A percentile compares a stretch with the other conserved stretches of the same genome.
Evolutionary conservation across 2,888 invertebrate species (phyloP).

Genomic region (Ophion ellenae): DNA sequence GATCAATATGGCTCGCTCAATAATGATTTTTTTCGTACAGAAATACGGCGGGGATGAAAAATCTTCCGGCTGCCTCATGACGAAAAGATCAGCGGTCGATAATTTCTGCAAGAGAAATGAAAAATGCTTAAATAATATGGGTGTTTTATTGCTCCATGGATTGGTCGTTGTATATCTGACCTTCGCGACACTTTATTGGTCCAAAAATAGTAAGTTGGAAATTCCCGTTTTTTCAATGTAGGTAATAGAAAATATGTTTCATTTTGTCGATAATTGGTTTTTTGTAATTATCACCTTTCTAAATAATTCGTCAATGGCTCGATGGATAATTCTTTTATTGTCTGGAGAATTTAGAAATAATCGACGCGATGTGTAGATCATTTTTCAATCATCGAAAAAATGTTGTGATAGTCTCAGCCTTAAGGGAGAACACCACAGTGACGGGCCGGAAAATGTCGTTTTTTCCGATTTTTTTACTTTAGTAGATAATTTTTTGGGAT

Average conservation of each 20-base stretch:
- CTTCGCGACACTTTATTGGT: slow-evolving; percentile 78
- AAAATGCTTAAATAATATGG: slow-evolving; percentile 58
- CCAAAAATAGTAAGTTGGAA: slow-evolving; percentile 69
- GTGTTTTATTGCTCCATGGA: slow-evolving; percentile 71
- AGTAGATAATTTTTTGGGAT: no score
- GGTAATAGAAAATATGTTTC: background rate
- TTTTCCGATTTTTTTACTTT: no score
- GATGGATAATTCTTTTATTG: background rate
- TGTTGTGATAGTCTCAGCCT: background rate
- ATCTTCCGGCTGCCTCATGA: slow-evolving; percentile 45
- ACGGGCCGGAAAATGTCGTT: no score
- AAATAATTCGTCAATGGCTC: no score
- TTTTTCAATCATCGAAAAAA: no score
- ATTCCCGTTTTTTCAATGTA: background rate
- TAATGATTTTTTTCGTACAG: slow-evolving; percentile 33
- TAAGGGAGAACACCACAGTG: no score
- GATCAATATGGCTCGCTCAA: background rate
- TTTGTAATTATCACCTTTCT: background rate
- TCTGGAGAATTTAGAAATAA: no score
- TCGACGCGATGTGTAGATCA: no score
- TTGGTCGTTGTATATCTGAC: slow-evolving; percentile 74
- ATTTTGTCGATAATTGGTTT: background rate
- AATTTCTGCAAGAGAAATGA: slow-evolving; percentile 68
- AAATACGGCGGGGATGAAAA: slow-evolving; percentile 50
- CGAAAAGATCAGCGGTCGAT: slow-evolving; percentile 52